Base-by-base conservation (phyloP, 2,113 vertebrate species). In the Xenotilapia caudafasciata region DNA sequence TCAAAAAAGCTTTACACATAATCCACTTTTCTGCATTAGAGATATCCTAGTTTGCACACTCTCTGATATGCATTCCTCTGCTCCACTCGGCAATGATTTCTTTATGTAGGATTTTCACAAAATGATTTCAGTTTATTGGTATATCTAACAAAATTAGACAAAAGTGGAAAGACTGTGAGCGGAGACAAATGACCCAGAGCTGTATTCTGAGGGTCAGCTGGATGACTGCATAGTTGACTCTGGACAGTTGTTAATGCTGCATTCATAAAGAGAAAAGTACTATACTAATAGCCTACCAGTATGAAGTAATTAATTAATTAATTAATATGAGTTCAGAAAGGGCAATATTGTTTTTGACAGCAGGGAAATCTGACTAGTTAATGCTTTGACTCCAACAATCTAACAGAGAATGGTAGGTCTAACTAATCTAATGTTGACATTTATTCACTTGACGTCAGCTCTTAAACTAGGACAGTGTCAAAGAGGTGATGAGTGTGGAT, bases 21-120 rank as follows among this genome's bases (percentile, higher is more conserved):
- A 91, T 94, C 89, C 68, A 79, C 47, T 90, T 94, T 88, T 82
- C 73, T 89, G 70, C 73, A 90, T 86, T 31, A 75, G 23, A 83
- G 62, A 86, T 79, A 58, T 82, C 86, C 49, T 73, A 55, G 23
- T 53, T 80, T 82, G 33, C 49, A 26, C 68, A 19, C 58, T 70
- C 51, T 12, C 33, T 55, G 19, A 68, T 58, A 85, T 88, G 79
- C 68, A 60, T 80, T 80, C 14, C 82, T 68, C 35, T 82, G 31
- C 23, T 79, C 49, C 35, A 54, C 75, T 73, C 85, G 58, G 49
- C 54, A 23, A 55, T 2, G 21, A 14, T 12, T 23, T 38, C 9
- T 86, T 62, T 70, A 82, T 11, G 19, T 14, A 26, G 26, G 81
- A 56, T 68, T 42, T 8, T 62, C 21, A 73, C 6, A 79, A 79